A percentile compares a stretch with the other conserved stretches of the same genome.
Conservation (phyloP, 2,797 vertebrate genomes). For the Notoglanidium macrostoma region DNA sequence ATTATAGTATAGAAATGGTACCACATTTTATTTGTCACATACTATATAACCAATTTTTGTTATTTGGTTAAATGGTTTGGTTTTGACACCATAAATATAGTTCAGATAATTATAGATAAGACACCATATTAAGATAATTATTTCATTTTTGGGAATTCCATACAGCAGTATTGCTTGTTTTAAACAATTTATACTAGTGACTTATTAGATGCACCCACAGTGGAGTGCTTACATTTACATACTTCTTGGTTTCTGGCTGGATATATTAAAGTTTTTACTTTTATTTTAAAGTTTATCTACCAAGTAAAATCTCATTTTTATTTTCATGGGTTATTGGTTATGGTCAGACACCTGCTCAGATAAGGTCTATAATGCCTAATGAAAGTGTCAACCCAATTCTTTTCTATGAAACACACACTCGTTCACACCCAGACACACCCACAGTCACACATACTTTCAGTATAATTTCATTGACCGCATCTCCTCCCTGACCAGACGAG, state of each 20-base stretch:
- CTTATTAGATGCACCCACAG: too few species aligned
- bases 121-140: neutral
- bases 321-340: too few species aligned
- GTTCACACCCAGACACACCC: conserved; percentile 29
- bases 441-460: conserved; percentile 19
- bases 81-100: neutral
- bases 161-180: neutral
- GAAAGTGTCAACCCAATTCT: neutral
- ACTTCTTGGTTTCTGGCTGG: too few species aligned
- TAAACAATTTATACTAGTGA: neutral
- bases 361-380: neutral
- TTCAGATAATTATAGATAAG: too few species aligned
- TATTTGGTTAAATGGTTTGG: neutral
- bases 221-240: too few species aligned
- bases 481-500: too few species aligned
- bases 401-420: neutral
- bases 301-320: neutral
- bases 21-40: neutral
- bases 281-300: neutral
- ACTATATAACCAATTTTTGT: neutral
- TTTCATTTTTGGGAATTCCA: neutral
- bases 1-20: neutral
- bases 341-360: too few species aligned
- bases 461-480: conserved; percentile 20
- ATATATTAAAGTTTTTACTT: neutral